Percentiles rank a stretch among this genome's conserved stretches.
Evolutionary conservation across 1,140 invertebrate genomes (phyloP).

Genomic region (Diabrotica undecimpunctata): DNA sequence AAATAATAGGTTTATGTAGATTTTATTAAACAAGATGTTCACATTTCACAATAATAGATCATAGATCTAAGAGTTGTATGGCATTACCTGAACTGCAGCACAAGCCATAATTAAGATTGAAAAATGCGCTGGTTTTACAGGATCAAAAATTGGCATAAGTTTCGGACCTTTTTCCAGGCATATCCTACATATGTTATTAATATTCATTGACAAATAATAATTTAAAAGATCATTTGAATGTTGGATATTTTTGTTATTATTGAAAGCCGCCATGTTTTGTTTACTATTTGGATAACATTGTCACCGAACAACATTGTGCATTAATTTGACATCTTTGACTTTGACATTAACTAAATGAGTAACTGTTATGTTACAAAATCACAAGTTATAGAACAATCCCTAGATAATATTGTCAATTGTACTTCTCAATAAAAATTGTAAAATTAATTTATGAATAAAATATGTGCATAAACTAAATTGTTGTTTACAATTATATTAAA

Average conservation of each 20-base stretch:
- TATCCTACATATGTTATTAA: slow-evolving; percentile 58
- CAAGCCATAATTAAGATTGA: slow-evolving; percentile 62
- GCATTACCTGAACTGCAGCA: slow-evolving; percentile 57
- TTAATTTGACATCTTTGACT: too few relatives aligned
- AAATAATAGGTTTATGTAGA: too few relatives aligned
- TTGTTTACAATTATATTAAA: too few relatives aligned
- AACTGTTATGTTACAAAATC: too few relatives aligned
- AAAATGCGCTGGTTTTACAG: slow-evolving; percentile 52
- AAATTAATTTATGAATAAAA: too few relatives aligned
- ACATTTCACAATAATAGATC: slow-evolving; percentile 1
- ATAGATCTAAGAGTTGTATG: neutral
- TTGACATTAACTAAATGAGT: too few relatives aligned
- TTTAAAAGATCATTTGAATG: slow-evolving; percentile 39
- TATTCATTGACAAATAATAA: slow-evolving; percentile 45
- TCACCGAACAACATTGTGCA: too few relatives aligned
- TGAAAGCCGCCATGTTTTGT: slow-evolving; percentile 25
- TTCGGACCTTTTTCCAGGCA: slow-evolving; percentile 62
- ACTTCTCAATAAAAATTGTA: too few relatives aligned
- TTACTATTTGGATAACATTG: slow-evolving; percentile 7
- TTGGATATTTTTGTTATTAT: slow-evolving; percentile 31
- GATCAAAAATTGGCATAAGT: slow-evolving; percentile 59
- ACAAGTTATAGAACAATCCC: too few relatives aligned
- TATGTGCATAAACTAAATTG: too few relatives aligned
- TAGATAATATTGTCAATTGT: too few relatives aligned
- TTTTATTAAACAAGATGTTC: slow-evolving; percentile 2